Base-by-base conservation (phyloP, 2,888 invertebrate genomes). In the Cancer borealis region DNA sequence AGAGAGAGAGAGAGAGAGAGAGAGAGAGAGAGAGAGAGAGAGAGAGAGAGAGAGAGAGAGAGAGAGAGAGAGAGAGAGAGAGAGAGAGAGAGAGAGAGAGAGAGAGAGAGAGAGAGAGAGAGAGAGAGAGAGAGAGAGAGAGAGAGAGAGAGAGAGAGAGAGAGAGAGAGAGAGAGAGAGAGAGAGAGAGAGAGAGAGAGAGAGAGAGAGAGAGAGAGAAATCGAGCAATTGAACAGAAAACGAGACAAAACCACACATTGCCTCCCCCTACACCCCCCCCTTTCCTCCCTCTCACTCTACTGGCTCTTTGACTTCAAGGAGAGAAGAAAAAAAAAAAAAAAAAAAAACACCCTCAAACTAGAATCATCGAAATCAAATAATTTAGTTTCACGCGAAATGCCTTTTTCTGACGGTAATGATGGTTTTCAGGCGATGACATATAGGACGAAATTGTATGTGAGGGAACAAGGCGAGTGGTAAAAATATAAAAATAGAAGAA, bases 1-100 rank as follows among this genome's bases (percentile, higher is more conserved):
- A 88, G 88, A 66, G 66, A 66, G 66, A 66, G 66, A 66, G n/a
- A 66, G 66, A 66, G 66, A 66, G 66, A 66, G 66, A 66, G 66
- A 66, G 66, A 66, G 66, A 66, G 66, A 66, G 66, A 66, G 66
- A 66, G 66, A 66, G 66, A 66, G 66, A 66, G 66, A 66, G 66
- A 66, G 66, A 66, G 66, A 66, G 66, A 66, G 66, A 66, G 66
- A 66, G 66, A 66, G 66, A 66, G 66, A 66, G 66, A 66, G 66
- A 66, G 66, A 66, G 66, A 66, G 66, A 66, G 66, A 66, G 66
- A 66, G 66, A 66, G 66, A 66, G 66, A 21, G 60, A 60, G 60
- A 60, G 17, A 17, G 17, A 60, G 60, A 60, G 60, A 60, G 17
- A 17, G 10, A 60, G 60, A 17, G 17, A 8, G 60, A 60, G 60